Base-by-base conservation (phyloP, 2,888 invertebrate genomes). In the Calliopum simillimum region DNA sequence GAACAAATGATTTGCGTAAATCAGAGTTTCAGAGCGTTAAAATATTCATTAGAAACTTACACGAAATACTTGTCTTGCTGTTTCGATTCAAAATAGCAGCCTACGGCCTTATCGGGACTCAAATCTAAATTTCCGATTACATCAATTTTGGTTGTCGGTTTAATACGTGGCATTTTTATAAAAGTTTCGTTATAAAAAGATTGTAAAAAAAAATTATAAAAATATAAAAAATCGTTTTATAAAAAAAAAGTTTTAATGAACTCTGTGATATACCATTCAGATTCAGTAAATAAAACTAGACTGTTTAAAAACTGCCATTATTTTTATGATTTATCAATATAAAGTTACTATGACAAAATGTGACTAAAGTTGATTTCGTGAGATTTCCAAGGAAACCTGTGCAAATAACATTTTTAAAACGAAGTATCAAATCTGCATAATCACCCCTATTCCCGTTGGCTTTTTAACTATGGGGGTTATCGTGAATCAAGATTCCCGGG, bases 91-190 rank as follows among this genome's bases (percentile, higher is more conserved):
- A 82, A 70, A 51, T 77, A 86, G 61, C 83, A 82, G 3, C 81
- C 82, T 2, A 84, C 79, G 1, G 82, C 80, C 21, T 81, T 74
- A 75, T 84, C 85, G 0, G 86, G 86, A 59, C 74, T 81, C 21
- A 85, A 74, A 68, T 85, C 86, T 73, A 85, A 78, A 55, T 78
- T 77, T 4, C 85, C 85, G 63, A 85, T 83, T 25, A 84, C 81
- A 77, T 86, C 86, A 55, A 85, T 78, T 74, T 81, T 82, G 0
- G 76, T 72, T 4, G 85, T 85, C 1, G 86, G 86, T 75, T 80
- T 81, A 2, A 70, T 77, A 11, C 84, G 85, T 41, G 85, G 83
- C 86, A 86, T 86, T 64, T 71, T 79, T 59, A 14, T 25, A 25
- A 33, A 59, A 25, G 16, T n/a, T 21, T 49, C 41, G 49, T 51